Evolutionary conservation across 2,113 vertebrate genomes (phyloP), one percentile per base, ranked within the genome.

Genomic region (Indri indri): DNA sequence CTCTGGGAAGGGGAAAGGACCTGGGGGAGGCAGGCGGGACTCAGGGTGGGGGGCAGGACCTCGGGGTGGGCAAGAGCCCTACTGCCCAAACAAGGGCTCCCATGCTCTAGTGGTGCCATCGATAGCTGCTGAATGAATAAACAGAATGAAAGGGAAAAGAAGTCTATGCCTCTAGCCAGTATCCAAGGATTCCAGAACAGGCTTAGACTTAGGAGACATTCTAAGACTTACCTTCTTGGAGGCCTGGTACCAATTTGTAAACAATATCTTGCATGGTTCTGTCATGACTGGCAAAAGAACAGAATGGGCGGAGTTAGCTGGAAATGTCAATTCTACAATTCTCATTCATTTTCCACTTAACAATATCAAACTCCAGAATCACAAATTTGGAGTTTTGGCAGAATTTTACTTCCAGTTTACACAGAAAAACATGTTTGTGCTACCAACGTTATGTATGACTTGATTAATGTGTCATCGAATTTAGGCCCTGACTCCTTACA

Each of bases 261-360:
- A 99, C 99, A 97, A 99, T 99, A 98, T 99, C 99, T 98, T 99
- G 99, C 99, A 99, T 99, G 99, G 99, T 99, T 99, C 99, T 99
- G 98, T 99, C 99, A 99, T 99, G 99, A 98, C 99, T 99, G 96
- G 37, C 96, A 83, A 83, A 32, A 84, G 83, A 97, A 89, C 45
- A 94, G 93, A 88, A 61, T 2, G 61, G 50, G 45, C 0, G 3
- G 4, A 79, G 30, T 93, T 34, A 95, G 45, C 40, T 7, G 13
- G 32, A 50, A 34, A n/a, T 0, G 23, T 13, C 37, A 30, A 1
- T 0, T 5, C 34, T 57, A 4, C 3, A 12, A 50, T 1, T 50
- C 8, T 2, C 13, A 11, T 6, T n/a, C 37, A 30, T 40, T 32
- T 50, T 76, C 50, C 71, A 66, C 1, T 57, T 18, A 70, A 80